Percentiles rank a stretch among this genome's conserved stretches.
These are phyloP conservation scores for Tapirus terrestris DNA, from an alignment of 2,113 vertebrate species.

Conservation along the genomic window DNA sequence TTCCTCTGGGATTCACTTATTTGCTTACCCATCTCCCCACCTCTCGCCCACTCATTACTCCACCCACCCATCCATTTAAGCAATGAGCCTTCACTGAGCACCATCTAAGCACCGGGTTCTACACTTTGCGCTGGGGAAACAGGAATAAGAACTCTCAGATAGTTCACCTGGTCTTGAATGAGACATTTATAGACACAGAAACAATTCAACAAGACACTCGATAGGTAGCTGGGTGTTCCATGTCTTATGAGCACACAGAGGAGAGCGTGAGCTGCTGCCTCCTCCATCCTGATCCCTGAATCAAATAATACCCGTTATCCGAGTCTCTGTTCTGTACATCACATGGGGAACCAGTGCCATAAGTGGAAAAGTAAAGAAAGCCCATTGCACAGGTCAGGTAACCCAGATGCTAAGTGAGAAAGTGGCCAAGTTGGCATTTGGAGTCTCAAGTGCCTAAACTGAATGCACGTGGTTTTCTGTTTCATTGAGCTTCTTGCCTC, in stretches of 20 bases:
- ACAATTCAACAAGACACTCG: background rate
- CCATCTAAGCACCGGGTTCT: background rate
- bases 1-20: background rate
- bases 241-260: background rate
- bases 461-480: background rate
- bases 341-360: fast-evolving
- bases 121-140: background rate
- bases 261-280: background rate
- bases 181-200: background rate
- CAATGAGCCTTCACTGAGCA: background rate
- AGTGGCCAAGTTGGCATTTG: background rate
- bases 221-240: too few relatives aligned
- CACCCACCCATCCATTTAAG: background rate
- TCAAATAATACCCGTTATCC: fast-evolving
- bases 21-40: background rate
- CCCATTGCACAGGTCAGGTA: background rate
- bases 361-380: background rate
- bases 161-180: background rate
- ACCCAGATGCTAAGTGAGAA: background rate
- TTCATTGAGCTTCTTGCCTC: background rate
- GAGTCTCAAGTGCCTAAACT: background rate
- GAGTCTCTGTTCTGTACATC: background rate
- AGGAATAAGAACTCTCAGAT: background rate
- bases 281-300: background rate
- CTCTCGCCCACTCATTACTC: too few relatives aligned